Conservation (phyloP, 1,140 invertebrate species). For the Bombyx mandarina region DNA sequence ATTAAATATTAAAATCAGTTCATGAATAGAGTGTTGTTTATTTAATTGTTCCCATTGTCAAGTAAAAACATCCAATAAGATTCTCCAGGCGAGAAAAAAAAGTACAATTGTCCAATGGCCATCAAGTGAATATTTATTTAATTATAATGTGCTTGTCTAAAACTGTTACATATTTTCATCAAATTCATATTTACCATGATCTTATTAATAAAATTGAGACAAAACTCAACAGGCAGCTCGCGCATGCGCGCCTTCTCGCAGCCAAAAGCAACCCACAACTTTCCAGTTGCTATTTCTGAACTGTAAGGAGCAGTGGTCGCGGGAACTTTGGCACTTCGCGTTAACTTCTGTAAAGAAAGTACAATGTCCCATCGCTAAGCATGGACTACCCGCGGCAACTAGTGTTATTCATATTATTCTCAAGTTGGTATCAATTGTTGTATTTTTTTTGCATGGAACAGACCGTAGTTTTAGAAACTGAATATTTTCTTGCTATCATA, state of each 20-base stretch:
- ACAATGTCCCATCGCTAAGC: constrained; percentile 8
- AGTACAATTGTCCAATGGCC: too few species aligned
- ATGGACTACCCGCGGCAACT: constrained; percentile 42
- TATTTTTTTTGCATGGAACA: not conserved
- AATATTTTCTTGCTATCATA: constrained; percentile 34
- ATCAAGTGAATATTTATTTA: too few species aligned
- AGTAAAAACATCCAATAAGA: too few species aligned
- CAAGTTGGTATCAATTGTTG: constrained; percentile 34
- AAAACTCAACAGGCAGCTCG: constrained; percentile 36
- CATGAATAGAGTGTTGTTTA: too few species aligned
- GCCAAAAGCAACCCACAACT: constrained; percentile 15
- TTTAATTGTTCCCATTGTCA: too few species aligned
- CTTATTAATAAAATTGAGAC: constrained; percentile 4
- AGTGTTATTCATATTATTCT: constrained; percentile 40
- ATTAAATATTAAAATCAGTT: too few species aligned
- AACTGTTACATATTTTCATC: too few species aligned
- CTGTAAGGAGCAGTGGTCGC: constrained; percentile 10
- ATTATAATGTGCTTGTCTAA: too few species aligned
- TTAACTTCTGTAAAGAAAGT: too few species aligned
- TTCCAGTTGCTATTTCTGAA: constrained; percentile 32
- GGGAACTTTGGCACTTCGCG: not conserved
- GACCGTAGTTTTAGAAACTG: not conserved
- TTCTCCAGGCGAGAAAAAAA: too few species aligned
- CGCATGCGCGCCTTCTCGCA: constrained; percentile 30
- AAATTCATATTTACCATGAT: too few species aligned